phyloP scores from a whole-genome alignment of 2,888 invertebrate species.

The Geophilus truncorum region DNA sequence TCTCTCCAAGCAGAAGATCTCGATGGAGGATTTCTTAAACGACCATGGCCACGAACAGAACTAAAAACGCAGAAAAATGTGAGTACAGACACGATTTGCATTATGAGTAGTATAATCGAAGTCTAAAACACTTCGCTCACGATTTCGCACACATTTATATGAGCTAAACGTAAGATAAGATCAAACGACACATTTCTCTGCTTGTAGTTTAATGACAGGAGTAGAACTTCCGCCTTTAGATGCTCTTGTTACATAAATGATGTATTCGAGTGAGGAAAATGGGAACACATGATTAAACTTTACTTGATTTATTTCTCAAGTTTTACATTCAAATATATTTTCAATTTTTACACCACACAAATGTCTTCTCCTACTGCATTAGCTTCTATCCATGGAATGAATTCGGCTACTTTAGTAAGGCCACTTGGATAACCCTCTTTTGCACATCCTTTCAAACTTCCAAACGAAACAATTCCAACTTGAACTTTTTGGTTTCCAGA shows the following conservation, averaged over 20 bases:
- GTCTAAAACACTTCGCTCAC: neutral
- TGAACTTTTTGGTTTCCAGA: neutral
- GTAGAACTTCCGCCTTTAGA: neutral
- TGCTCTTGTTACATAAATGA: neutral
- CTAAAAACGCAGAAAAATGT: neutral
- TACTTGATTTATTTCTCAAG: no score
- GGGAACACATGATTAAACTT: no score
- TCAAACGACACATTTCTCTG: neutral
- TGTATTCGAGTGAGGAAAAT: no score
- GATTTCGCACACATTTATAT: neutral
- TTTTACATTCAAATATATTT: no score
- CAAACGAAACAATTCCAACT: neutral
- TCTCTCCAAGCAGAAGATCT: constrained; percentile 52
- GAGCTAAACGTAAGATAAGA: neutral
- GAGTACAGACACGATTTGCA: neutral
- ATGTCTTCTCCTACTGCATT: neutral
- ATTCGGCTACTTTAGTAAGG: neutral
- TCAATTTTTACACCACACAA: neutral
- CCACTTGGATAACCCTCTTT: neutral
- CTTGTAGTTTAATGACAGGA: neutral
- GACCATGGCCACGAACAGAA: constrained; percentile 40
- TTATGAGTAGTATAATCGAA: neutral
- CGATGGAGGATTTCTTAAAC: constrained; percentile 43
- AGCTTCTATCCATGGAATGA: neutral
- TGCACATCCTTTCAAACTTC: neutral